Conservation (phyloP, 2,113 vertebrate genomes). For the Proterorhinus semilunaris region DNA sequence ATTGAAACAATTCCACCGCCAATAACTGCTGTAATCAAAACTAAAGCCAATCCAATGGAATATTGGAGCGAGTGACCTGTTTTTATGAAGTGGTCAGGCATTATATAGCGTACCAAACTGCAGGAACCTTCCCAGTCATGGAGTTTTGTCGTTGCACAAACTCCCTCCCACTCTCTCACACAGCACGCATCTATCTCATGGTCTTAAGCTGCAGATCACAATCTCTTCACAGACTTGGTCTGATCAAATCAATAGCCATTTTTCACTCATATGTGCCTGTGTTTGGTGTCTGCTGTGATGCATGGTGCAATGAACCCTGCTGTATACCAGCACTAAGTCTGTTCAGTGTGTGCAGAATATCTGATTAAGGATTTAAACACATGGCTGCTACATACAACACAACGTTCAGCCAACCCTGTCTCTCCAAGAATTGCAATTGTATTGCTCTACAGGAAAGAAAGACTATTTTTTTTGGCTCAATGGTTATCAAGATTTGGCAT, state of each 20-base stretch:
- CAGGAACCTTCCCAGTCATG: not conserved
- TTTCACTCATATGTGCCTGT: slow-evolving; percentile 42
- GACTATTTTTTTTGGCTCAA: not conserved
- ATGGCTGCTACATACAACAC: slow-evolving; percentile 4
- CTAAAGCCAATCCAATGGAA: too few species aligned
- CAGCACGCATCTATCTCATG: slow-evolving; percentile 32
- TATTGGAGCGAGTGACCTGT: too few species aligned
- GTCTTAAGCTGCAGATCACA: slow-evolving; percentile 52
- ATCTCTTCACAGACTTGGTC: slow-evolving; percentile 46
- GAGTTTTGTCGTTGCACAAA: slow-evolving; percentile 31
- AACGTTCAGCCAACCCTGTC: slow-evolving; percentile 4
- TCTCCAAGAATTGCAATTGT: not conserved
- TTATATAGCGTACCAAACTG: too few species aligned
- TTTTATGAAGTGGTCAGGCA: too few species aligned
- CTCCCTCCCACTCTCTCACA: slow-evolving; percentile 36
- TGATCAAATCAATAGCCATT: slow-evolving; percentile 67
- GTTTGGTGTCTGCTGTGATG: slow-evolving; percentile 37
- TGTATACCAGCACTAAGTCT: slow-evolving; percentile 38
- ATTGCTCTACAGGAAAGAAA: not conserved
- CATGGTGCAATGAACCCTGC: slow-evolving; percentile 55
- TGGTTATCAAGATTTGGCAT: too few species aligned
- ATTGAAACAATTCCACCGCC: too few species aligned
- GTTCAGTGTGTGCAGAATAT: slow-evolving; percentile 44
- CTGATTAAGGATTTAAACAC: slow-evolving; percentile 1
- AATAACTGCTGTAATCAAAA: too few species aligned